These are phyloP conservation scores for Malurus splendens DNA, from an alignment of 2,797 vertebrate species.

Conservation along the genomic window DNA sequence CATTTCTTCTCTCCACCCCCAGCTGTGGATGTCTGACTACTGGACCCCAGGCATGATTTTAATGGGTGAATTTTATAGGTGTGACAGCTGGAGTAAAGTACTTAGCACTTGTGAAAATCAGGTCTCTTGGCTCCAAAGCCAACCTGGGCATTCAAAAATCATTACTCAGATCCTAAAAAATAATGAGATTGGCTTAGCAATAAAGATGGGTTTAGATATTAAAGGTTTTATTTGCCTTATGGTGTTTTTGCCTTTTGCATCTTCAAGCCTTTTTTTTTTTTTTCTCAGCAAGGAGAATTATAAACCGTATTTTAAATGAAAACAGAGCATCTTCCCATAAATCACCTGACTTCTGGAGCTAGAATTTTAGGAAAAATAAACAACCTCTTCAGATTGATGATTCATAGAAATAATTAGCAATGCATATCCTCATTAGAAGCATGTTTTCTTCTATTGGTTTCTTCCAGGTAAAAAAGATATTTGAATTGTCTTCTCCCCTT, in stretches of 20 bases:
- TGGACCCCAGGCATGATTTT: not conserved
- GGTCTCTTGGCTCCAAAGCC: not conserved
- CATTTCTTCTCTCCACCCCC: not conserved
- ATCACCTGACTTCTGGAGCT: not conserved
- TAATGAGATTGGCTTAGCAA: slow-evolving; percentile 17
- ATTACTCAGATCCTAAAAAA: slow-evolving; percentile 26
- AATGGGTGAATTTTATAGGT: slow-evolving; percentile 34
- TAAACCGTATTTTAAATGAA: not conserved
- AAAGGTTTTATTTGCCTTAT: not conserved
- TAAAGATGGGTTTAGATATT: not conserved
- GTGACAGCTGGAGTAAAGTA: slow-evolving; percentile 36
- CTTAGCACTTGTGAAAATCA: slow-evolving; percentile 1
- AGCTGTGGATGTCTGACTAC: not conserved
- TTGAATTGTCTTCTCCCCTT: not conserved
- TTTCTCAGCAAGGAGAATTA: not conserved
- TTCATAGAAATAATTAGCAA: not conserved
- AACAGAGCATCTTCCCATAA: not conserved
- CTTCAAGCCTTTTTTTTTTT: not conserved
- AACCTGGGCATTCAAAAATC: slow-evolving; percentile 22
- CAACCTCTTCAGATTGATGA: not conserved
- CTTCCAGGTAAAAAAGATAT: not conserved
- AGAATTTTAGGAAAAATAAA: not conserved
- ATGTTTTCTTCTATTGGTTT: not conserved
- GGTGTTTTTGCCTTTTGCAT: not conserved
- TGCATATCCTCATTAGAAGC: not conserved